Evolutionary conservation across 2,113 vertebrate species (phyloP).

Genomic region (Labrus mixtus): DNA sequence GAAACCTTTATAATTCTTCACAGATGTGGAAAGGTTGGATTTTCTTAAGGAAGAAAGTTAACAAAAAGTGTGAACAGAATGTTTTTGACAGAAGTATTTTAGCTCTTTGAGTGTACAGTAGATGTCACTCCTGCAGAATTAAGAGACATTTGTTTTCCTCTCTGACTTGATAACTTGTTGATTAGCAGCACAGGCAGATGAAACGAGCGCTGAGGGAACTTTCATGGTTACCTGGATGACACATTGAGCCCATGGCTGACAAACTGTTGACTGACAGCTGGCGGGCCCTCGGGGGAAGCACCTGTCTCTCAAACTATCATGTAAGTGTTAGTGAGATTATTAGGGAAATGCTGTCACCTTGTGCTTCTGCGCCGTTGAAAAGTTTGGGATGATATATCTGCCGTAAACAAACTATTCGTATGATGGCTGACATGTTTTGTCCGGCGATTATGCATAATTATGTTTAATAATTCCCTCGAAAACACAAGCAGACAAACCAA

Average conservation of each 20-base stretch:
- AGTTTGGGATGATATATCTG: constrained; percentile 73
- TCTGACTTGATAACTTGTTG: constrained; percentile 61
- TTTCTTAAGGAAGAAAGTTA: not conserved
- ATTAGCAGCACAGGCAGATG: constrained; percentile 84
- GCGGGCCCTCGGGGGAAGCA: constrained; percentile 74
- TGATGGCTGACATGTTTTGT: constrained; percentile 69
- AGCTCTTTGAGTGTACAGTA: not conserved
- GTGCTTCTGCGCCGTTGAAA: constrained; percentile 80
- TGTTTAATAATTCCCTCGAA: constrained; percentile 67
- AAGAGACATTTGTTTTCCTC: constrained; percentile 26
- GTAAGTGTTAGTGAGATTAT: constrained; percentile 83
- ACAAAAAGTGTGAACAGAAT: not conserved
- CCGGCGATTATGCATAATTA: constrained; percentile 70
- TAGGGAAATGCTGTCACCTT: constrained; percentile 82
- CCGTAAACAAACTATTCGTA: constrained; percentile 67
- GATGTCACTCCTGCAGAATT: constrained; percentile 3
- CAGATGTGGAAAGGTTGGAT: too few relatives aligned
- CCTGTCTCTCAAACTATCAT: constrained; percentile 82
- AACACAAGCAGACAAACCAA: constrained; percentile 52
- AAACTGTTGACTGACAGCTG: constrained; percentile 85
- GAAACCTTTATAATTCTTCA: too few relatives aligned
- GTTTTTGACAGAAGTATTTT: constrained; percentile 1
- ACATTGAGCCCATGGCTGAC: constrained; percentile 84
- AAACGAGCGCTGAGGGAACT: constrained; percentile 85
- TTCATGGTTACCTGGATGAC: constrained; percentile 82